Evolutionary conservation across 2,113 vertebrate genomes (phyloP).

Genomic region (Atrichornis clamosus): DNA sequence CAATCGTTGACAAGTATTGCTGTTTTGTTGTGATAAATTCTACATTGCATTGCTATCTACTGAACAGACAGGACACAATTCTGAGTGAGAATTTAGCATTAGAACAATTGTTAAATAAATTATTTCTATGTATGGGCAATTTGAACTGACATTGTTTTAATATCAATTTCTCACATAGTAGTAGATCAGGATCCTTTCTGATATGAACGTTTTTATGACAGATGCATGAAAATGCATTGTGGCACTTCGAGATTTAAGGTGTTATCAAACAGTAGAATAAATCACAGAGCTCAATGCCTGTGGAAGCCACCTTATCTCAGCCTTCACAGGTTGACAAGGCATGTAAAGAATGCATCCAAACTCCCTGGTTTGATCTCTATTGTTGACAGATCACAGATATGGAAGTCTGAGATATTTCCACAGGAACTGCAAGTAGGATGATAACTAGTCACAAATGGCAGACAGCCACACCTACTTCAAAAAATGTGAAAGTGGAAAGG

Average conservation of each 20-base stretch:
- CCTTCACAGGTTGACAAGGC: slow-evolving; percentile 45
- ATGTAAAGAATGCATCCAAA: slow-evolving; percentile 2
- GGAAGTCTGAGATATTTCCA: slow-evolving; percentile 33
- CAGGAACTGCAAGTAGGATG: not conserved
- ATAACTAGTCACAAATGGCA: slow-evolving; percentile 45
- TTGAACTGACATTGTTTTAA: not conserved
- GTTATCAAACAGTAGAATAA: slow-evolving; percentile 42
- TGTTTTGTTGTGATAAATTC: not conserved
- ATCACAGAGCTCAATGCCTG: slow-evolving; percentile 33
- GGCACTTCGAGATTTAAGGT: slow-evolving; percentile 46
- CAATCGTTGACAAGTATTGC: not conserved
- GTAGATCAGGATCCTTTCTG: not conserved
- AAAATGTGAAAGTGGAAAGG: not conserved
- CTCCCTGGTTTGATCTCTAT: slow-evolving; percentile 14
- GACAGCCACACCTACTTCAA: not conserved
- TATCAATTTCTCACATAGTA: not conserved
- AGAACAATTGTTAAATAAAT: not conserved
- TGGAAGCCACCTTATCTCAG: slow-evolving; percentile 58
- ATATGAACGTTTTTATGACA: not conserved
- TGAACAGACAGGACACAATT: not conserved
- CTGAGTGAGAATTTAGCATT: not conserved
- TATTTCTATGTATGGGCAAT: not conserved
- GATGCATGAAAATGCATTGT: slow-evolving; percentile 31
- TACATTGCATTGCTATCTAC: not conserved
- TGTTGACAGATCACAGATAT: slow-evolving; percentile 52